Evolutionary conservation across 2,113 vertebrate species (phyloP).

Genomic region (Chloropsis hardwickii): DNA sequence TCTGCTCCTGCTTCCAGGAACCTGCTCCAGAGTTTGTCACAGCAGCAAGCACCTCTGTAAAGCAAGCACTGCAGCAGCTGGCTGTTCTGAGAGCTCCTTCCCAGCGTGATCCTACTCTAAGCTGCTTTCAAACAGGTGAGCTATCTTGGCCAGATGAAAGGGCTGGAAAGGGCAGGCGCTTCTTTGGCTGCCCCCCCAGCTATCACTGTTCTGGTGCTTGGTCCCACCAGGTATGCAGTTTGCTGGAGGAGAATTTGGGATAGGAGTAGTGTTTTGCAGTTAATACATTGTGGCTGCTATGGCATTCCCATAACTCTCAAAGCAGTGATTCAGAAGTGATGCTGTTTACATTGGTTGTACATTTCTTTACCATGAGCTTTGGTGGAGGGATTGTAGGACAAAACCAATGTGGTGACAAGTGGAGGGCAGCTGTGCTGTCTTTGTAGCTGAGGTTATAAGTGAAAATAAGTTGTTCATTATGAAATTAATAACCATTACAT

Average conservation of each 20-base stretch:
- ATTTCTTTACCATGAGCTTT: background rate
- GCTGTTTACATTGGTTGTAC: background rate
- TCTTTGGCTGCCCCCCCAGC: background rate
- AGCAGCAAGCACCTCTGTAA: background rate
- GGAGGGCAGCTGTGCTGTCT: background rate
- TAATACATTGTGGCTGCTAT: background rate
- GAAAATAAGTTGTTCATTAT: background rate
- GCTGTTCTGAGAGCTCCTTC: background rate
- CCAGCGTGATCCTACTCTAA: background rate
- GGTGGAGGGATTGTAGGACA: background rate
- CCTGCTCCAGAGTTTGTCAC: background rate
- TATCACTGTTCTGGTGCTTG: background rate
- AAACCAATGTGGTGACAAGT: background rate
- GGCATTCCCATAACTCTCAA: background rate
- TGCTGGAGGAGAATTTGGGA: background rate
- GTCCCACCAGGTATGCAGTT: background rate
- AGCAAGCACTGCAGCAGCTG: fast-evolving
- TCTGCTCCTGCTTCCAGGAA: background rate
- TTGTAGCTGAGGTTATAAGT: background rate
- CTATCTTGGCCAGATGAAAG: fast-evolving
- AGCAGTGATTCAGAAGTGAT: background rate
- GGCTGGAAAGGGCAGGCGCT: fast-evolving
- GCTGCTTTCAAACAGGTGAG: background rate
- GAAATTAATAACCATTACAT: background rate
- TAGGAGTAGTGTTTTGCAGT: background rate